Percentiles rank a stretch among this genome's conserved stretches.
These are phyloP conservation scores for Tadarida brasiliensis DNA, from an alignment of 2,797 vertebrate species.

Conservation along the genomic window DNA sequence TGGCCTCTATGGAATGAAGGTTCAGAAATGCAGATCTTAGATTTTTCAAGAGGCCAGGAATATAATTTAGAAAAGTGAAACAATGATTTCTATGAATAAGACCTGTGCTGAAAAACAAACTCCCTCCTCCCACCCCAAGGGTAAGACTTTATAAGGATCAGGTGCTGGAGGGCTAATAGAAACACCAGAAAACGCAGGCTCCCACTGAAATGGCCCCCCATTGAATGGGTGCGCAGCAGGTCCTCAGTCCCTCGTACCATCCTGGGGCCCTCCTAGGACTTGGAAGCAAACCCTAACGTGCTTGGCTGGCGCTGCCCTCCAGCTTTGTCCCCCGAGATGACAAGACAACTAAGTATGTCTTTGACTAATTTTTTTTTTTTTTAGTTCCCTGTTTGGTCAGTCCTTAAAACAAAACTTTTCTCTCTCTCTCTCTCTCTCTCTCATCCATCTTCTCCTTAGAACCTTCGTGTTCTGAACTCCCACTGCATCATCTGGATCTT, in stretches of 20 bases:
- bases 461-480: slow-evolving; percentile 39
- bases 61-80: not conserved
- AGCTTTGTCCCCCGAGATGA: not conserved
- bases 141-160: not conserved
- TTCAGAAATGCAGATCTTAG: not conserved
- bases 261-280: not conserved
- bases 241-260: not conserved
- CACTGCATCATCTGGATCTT: slow-evolving; percentile 45
- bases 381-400: not conserved
- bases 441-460: slow-evolving; percentile 40
- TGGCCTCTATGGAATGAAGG: not conserved
- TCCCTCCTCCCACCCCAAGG: not conserved
- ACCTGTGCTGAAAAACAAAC: slow-evolving; percentile 13
- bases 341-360: not conserved
- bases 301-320: not conserved
- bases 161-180: not conserved
- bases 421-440: not conserved
- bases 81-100: not conserved
- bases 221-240: not conserved
- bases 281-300: not conserved
- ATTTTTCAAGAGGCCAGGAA: slow-evolving; percentile 24
- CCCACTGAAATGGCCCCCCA: not conserved
- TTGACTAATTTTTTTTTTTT: not conserved
- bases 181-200: not conserved
- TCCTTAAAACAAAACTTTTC: slow-evolving; percentile 38